Evolutionary conservation across 2,888 invertebrate species (phyloP).

Genomic region (Tipula confusa): DNA sequence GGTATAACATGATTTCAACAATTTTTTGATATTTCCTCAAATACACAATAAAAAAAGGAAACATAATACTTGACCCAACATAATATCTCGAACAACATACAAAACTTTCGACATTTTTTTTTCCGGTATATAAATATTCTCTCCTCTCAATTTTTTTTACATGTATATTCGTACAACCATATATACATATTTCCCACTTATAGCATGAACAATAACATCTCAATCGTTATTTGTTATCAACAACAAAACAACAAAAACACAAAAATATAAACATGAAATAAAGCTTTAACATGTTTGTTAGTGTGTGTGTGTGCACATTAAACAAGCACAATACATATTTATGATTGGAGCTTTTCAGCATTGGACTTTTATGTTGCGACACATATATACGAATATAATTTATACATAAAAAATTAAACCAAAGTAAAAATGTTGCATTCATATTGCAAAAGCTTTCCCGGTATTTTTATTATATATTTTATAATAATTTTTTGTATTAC

Average conservation of each 20-base stretch:
- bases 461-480: neutral
- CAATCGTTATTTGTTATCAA: constrained; percentile 20
- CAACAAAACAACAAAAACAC: neutral
- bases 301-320: neutral
- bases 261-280: neutral
- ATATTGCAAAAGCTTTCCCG: neutral
- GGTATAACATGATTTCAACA: no score
- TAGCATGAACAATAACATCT: constrained; percentile 9
- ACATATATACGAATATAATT: neutral
- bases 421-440: neutral
- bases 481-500: neutral
- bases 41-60: neutral
- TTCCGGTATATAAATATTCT: neutral
- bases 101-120: neutral
- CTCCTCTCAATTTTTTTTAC: no score
- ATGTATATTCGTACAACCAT: no score
- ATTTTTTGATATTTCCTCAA: neutral
- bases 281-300: neutral
- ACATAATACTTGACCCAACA: neutral
- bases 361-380: neutral
- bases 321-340: neutral
- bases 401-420: no score
- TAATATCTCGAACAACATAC: neutral
- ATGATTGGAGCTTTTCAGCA: neutral
- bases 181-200: neutral